Evolutionary conservation across 1,140 invertebrate genomes (phyloP), one percentile per base, ranked within the genome.

Genomic region (Trichoplusia ni): DNA sequence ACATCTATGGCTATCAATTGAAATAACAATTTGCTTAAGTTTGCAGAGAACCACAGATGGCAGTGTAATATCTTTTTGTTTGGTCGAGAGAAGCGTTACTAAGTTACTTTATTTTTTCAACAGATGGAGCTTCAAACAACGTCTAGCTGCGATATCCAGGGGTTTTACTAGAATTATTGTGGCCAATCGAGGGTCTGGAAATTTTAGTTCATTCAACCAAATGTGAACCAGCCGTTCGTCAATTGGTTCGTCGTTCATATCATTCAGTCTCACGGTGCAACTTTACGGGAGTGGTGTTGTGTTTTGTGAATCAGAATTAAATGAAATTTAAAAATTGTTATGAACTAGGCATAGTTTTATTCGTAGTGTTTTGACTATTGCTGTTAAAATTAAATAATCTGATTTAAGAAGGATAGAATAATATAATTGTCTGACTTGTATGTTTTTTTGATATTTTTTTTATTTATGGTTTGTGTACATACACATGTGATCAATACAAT

Each of bases 401-500:
- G 11, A 46, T 29, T 37, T 6, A 14, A 13, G 16, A 47, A 4
- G 33, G 8, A 25, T 3, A 37, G n/a, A 47, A 21, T 2, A 25
- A 0, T 14, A 6, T 23, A 13, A 8, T 51, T 53, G 11, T 11
- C 42, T 4, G 14, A 53, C 35, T 23, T 13, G 7, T 37, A 21
- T 21, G 21, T 23, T 54, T 38, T 49, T 38, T 54, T 14, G 16
- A 16, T 9, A 11, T 29, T 46, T 58, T 18, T 73, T 77, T 69
- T 59, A 73, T 78, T 82, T 73, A 63, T 69, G 69, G 75, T 77
- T 79, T 78, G 75, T 81, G 66, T 71, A 70, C 51, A 74, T 75
- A 82, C 74, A 84, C 78, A 85, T 85, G 86, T 86, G 84, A 89
- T 86, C 82, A 71, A 85, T 87, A 82, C 59, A 77, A 73, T 67